These are phyloP conservation scores for Semicossyphus pulcher DNA, from an alignment of 2,113 vertebrate species.

Conservation along the genomic window DNA sequence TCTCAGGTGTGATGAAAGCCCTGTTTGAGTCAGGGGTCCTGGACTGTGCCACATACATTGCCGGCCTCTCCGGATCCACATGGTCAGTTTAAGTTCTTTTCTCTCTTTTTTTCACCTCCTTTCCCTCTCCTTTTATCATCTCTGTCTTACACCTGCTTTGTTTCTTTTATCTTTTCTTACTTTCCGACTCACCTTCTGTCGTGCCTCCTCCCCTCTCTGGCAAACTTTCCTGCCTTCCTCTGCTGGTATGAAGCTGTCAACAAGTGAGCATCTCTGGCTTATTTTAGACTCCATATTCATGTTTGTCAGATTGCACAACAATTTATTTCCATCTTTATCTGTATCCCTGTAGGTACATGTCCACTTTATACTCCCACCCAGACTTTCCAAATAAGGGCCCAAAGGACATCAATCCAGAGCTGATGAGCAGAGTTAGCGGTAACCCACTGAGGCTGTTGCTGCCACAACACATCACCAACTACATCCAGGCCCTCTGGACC, in stretches of 20 bases:
- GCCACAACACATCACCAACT: conserved; percentile 94
- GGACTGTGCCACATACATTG: conserved; percentile 93
- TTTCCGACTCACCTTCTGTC: background rate
- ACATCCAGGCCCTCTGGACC: conserved; percentile 94
- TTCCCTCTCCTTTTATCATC: background rate
- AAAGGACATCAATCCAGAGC: conserved; percentile 91
- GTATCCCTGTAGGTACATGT: conserved; percentile 91
- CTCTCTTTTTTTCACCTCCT: background rate
- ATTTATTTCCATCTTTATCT: background rate
- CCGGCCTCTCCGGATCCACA: conserved; percentile 96
- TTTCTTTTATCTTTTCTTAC: background rate
- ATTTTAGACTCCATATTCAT: conserved; percentile 19
- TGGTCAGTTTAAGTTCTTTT: too few relatives aligned
- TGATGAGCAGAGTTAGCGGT: conserved; percentile 93
- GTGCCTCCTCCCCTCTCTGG: conserved; percentile 23
- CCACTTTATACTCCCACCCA: conserved; percentile 92
- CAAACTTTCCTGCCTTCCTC: conserved; percentile 17
- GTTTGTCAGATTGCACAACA: background rate
- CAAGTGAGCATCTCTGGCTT: conserved; percentile 30
- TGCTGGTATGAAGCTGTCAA: conserved; percentile 38
- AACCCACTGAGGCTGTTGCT: conserved; percentile 93
- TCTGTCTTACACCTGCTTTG: background rate
- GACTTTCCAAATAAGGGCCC: conserved; percentile 94
- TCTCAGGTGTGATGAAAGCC: conserved; percentile 97
- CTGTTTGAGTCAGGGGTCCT: conserved; percentile 93